Evolutionary conservation across 2,888 invertebrate genomes (phyloP), one percentile per base, ranked within the genome.

Genomic region (Didymodactylos carnosus): DNA sequence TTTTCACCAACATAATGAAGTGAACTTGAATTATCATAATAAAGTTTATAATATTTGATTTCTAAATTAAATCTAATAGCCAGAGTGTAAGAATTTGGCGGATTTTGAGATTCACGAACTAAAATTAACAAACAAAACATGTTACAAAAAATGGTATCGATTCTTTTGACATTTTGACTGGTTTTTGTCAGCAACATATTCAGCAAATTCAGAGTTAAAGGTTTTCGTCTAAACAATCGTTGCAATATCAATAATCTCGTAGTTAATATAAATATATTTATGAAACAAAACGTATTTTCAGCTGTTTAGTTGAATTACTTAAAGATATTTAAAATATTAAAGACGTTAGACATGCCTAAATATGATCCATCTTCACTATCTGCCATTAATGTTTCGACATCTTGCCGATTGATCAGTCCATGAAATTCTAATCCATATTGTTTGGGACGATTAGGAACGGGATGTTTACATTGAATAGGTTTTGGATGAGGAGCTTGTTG

Each of bases 1-100:
- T 87, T 89, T 85, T 89, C 89, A 76, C 88, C 89, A 80, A 88
- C 91, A 82, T 91, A 90, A n/a, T 88, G 88, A 23, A 81, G 80
- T 27, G 53, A 29, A 16, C 29, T 62, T 62, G 27, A 35, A 3
- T 81, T 82, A 79, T 86, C 86, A 78, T 84, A 86, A 79, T 83
- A 87, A 25, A 87, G 80, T 76, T 86, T 86, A 79, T 85, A 86
- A 79, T 87, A 86, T 77, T 84, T 85, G 1, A 83, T 84, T 35
- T 81, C 79, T 11, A 79, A 79, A 73, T 83, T 82, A 79, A 84
- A 84, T 75, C 84, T 84, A n/a, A 75, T 72, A 29, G 51, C 72
- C 27, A 75, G 27, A 19, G 75, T 75, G 25, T 49, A 69, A 0
- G 72, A 72, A n/a, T 69, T 49, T 10, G 74, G 73, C 8, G 75